Conservation (phyloP, 2,888 invertebrate species). For the Sabatieria punctata region DNA sequence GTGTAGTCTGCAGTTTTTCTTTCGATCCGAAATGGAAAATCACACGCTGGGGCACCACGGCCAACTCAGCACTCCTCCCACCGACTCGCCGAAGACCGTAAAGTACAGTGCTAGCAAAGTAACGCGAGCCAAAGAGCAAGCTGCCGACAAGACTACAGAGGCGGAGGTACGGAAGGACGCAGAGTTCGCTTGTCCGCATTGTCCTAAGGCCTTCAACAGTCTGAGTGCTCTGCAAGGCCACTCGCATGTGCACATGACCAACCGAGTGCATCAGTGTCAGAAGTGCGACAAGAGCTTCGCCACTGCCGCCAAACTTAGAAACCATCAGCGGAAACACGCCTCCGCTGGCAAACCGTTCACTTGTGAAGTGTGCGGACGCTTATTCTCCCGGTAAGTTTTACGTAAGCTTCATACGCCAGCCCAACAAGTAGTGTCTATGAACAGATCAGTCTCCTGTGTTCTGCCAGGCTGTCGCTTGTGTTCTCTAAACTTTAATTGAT, state of each 20-base stretch:
- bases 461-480: too few relatives aligned
- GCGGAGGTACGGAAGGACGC: not conserved
- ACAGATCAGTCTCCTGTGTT: too few relatives aligned
- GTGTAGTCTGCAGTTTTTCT: slow-evolving; percentile 70
- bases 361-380: slow-evolving; percentile 29
- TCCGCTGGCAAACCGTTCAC: slow-evolving; percentile 13
- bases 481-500: too few relatives aligned
- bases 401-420: too few relatives aligned
- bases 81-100: too few relatives aligned
- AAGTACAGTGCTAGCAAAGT: too few relatives aligned
- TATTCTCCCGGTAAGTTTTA: slow-evolving; percentile 22
- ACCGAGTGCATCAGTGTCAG: slow-evolving; percentile 20
- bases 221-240: slow-evolving; percentile 27
- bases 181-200: slow-evolving; percentile 22
- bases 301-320: slow-evolving; percentile 21
- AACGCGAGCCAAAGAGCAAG: not conserved
- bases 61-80: too few relatives aligned
- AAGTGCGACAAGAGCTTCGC: slow-evolving; percentile 29
- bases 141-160: not conserved
- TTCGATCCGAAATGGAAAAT: slow-evolving; percentile 73
- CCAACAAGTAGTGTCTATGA: too few relatives aligned
- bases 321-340: slow-evolving; percentile 19
- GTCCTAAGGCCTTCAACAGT: slow-evolving; percentile 25
- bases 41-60: slow-evolving; percentile 41
- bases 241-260: slow-evolving; percentile 23